Evolutionary conservation across 2,797 vertebrate genomes (phyloP).

Genomic region (Orestias chungarensis): DNA sequence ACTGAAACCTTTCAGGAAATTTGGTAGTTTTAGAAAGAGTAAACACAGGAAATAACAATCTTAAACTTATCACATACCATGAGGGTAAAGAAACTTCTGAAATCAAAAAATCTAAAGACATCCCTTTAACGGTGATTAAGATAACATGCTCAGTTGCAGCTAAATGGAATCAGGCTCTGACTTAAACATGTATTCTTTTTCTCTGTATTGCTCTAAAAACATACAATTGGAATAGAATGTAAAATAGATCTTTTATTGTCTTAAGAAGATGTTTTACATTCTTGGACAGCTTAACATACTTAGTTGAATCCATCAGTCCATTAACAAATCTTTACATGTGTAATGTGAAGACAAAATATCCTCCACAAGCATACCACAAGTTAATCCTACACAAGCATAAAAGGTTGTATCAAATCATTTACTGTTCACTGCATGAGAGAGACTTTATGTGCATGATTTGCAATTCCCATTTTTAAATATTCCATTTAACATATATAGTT

Average conservation of each 20-base stretch:
- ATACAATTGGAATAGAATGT: background rate
- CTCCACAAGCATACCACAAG: slow-evolving; percentile 22
- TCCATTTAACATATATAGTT: background rate
- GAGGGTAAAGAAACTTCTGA: background rate
- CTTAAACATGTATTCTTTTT: slow-evolving; percentile 5
- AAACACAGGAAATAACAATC: background rate
- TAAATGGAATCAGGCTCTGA: background rate
- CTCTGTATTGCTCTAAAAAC: background rate
- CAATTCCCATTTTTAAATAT: background rate
- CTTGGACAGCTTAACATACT: background rate
- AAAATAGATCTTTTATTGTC: background rate
- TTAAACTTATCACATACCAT: background rate
- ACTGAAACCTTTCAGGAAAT: background rate
- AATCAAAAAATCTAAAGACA: background rate
- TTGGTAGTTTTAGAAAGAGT: background rate
- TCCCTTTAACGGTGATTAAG: background rate
- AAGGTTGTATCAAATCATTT: background rate
- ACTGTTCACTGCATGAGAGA: background rate
- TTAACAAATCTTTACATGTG: background rate
- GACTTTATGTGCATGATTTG: background rate
- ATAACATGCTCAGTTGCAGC: background rate
- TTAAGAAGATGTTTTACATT: background rate
- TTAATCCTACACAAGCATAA: slow-evolving; percentile 9
- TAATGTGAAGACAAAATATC: background rate
- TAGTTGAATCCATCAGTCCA: background rate